phyloP scores from a whole-genome alignment of 2,113 vertebrate species.

The Vulpes ferrilata region DNA sequence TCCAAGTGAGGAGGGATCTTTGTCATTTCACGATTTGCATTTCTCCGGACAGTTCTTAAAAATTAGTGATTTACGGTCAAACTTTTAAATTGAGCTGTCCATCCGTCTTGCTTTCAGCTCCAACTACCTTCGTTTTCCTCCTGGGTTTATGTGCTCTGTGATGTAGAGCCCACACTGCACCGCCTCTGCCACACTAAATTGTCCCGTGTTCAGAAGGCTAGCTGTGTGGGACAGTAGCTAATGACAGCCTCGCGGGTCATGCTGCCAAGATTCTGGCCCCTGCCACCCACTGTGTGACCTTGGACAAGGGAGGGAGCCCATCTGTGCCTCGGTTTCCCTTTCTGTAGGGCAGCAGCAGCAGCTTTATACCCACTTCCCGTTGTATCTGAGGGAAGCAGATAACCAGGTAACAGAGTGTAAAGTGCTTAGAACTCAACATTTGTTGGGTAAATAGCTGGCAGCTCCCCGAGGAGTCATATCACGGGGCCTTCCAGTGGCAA shows the following conservation, averaged over 20 bases:
- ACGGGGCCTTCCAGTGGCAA: background rate
- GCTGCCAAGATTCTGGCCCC: background rate
- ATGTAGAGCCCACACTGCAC: background rate
- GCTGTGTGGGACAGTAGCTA: background rate
- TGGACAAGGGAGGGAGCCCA: background rate
- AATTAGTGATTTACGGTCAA: background rate
- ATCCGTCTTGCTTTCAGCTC: background rate
- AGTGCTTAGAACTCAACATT: background rate
- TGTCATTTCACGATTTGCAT: background rate
- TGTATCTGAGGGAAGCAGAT: background rate
- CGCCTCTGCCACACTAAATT: background rate
- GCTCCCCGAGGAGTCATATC: background rate
- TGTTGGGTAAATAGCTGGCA: no score
- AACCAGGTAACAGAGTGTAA: background rate
- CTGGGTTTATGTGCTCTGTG: background rate
- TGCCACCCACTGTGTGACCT: background rate
- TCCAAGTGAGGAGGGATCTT: background rate
- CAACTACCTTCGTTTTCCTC: background rate
- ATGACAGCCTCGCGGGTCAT: no score
- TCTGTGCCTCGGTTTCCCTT: background rate
- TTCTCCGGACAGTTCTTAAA: background rate
- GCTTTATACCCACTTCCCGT: background rate
- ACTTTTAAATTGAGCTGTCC: background rate
- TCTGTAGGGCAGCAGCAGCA: background rate
- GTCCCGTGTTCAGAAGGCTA: background rate